Conservation (phyloP, 2,888 invertebrate genomes). For the Cantharis lateralis region DNA sequence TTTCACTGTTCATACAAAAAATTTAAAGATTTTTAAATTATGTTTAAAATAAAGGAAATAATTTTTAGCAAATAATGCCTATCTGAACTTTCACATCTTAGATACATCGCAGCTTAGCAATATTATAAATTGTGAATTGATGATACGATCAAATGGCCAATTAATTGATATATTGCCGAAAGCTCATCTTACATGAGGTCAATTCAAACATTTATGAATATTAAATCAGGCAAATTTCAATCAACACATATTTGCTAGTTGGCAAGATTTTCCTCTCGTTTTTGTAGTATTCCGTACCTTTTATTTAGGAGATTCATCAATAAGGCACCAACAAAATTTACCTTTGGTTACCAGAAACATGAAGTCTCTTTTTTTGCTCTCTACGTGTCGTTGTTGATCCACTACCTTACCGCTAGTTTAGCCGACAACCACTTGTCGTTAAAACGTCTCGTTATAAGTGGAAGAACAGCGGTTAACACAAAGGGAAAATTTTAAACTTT, state of each 20-base stretch:
- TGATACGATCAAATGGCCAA: background rate
- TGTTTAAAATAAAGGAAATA: background rate
- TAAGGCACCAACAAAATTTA: too few relatives aligned
- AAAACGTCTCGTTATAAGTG: too few relatives aligned
- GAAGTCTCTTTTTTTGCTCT: too few relatives aligned
- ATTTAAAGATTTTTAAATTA: background rate
- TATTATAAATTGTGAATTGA: background rate
- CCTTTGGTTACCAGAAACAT: too few relatives aligned
- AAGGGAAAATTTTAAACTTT: too few relatives aligned
- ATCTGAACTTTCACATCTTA: background rate
- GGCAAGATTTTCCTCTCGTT: background rate
- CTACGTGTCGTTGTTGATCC: too few relatives aligned
- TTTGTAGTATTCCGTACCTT: background rate
- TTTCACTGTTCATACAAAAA: background rate
- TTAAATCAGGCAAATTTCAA: background rate
- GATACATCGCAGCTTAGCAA: background rate
- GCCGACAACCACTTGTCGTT: too few relatives aligned
- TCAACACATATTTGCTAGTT: background rate
- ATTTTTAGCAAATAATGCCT: background rate
- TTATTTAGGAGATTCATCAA: too few relatives aligned
- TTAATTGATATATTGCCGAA: background rate
- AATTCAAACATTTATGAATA: background rate
- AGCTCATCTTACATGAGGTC: background rate
- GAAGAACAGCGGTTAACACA: too few relatives aligned
- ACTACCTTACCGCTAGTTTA: too few relatives aligned